phyloP scores from a whole-genome alignment of 2,888 invertebrate species.

The Emmelina monodactyla region DNA sequence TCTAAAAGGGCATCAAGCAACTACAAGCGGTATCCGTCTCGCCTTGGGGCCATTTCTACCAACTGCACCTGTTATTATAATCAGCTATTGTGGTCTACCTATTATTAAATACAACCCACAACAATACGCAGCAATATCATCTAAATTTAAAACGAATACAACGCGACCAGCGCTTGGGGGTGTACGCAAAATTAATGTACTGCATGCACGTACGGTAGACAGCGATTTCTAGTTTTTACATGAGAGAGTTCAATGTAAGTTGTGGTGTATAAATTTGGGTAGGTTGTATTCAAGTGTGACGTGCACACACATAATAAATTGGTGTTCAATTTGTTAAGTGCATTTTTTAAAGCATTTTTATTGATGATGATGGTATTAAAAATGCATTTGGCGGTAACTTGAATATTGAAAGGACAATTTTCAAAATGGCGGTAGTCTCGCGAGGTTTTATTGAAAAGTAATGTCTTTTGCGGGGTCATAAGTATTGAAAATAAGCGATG shows the following conservation, averaged over 20 bases:
- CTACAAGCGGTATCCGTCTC: not conserved
- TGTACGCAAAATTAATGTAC: not conserved
- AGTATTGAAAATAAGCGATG: too few relatives aligned
- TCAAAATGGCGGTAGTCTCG: too few relatives aligned
- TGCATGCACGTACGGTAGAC: not conserved
- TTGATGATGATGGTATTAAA: constrained; percentile 1
- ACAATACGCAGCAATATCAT: constrained; percentile 4
- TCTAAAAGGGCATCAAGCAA: not conserved
- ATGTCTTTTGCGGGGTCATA: too few relatives aligned
- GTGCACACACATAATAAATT: constrained; percentile 1
- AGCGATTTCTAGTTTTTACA: too few relatives aligned
- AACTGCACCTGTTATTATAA: constrained; percentile 47
- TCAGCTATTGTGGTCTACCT: constrained; percentile 31
- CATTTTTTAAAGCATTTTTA: not conserved
- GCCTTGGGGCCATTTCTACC: constrained; percentile 38
- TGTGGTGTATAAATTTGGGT: too few relatives aligned
- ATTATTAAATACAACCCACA: constrained; percentile 18
- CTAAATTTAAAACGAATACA: constrained; percentile 1
- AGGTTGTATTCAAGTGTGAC: too few relatives aligned
- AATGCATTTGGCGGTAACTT: not conserved
- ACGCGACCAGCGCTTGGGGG: not conserved
- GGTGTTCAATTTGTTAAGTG: constrained; percentile 1
- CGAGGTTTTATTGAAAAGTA: too few relatives aligned
- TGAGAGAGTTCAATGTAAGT: too few relatives aligned
- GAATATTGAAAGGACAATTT: too few relatives aligned